Percentiles rank a stretch among this genome's conserved stretches.
Conservation (phyloP, 2,888 invertebrate genomes). For the Homarus gammarus region DNA sequence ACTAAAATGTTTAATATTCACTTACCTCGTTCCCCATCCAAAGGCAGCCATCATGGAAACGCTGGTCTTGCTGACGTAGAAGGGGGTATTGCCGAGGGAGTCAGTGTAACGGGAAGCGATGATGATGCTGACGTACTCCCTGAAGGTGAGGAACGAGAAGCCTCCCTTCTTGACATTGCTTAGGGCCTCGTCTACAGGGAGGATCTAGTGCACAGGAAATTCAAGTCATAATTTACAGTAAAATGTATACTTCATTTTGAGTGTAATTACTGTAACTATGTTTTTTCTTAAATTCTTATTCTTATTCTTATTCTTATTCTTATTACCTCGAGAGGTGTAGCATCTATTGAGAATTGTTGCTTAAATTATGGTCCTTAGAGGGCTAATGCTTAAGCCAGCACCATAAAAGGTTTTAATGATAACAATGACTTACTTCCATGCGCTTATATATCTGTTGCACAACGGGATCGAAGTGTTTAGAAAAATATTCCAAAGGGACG, state of each 20-base stretch:
- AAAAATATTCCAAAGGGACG: neutral
- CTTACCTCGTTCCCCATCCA: conserved; percentile 44
- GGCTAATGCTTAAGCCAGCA: no score
- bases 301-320: no score
- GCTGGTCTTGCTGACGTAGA: conserved; percentile 15
- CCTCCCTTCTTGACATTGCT: conserved; percentile 21
- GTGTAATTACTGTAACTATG: no score
- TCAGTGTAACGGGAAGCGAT: conserved; percentile 39
- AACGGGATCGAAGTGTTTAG: neutral
- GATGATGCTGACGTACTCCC: conserved; percentile 27
- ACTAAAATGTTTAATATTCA: no score
- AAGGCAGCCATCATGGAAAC: conserved; percentile 8
- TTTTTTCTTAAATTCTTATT: no score
- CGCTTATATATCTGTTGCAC: neutral
- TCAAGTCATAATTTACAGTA: no score
- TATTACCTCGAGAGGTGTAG: no score
- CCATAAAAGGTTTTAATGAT: no score
- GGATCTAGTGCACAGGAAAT: neutral
- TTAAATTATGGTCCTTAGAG: no score
- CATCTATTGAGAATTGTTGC: no score
- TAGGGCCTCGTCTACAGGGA: conserved; percentile 8
- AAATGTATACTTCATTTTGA: no score
- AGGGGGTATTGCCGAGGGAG: conserved; percentile 15
- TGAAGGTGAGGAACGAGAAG: conserved; percentile 38
- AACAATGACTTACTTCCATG: neutral